These are phyloP conservation scores for Pangasius djambal DNA, from an alignment of 2,797 vertebrate species.

Conservation along the genomic window DNA sequence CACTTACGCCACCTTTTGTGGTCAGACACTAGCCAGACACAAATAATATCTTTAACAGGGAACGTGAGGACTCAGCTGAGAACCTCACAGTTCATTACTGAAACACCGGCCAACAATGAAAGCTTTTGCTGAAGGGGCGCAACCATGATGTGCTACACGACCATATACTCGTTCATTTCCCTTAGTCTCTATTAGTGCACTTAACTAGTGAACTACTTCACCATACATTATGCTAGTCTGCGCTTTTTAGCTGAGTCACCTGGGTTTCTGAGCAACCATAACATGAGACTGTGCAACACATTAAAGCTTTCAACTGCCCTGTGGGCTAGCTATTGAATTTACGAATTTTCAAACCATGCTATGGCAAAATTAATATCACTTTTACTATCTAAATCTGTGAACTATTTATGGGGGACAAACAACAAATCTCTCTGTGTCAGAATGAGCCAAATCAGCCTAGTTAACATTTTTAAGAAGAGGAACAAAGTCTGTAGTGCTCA, in stretches of 20 bases:
- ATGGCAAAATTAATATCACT: neutral
- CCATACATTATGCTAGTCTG: neutral
- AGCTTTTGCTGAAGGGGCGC: neutral
- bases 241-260: neutral
- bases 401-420: neutral
- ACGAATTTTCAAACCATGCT: neutral
- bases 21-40: neutral
- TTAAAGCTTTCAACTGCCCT: neutral
- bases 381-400: neutral
- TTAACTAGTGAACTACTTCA: neutral
- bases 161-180: neutral
- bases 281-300: neutral
- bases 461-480: neutral
- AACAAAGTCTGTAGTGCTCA: neutral
- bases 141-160: neutral
- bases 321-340: neutral
- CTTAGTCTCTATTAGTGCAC: neutral
- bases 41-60: neutral
- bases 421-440: neutral
- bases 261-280: neutral
- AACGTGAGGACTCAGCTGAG: neutral
- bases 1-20: neutral
- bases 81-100: neutral
- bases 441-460: neutral
- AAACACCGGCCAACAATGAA: neutral